These are phyloP conservation scores for Eilema depressum DNA, from an alignment of 2,888 invertebrate species.

Conservation along the genomic window DNA sequence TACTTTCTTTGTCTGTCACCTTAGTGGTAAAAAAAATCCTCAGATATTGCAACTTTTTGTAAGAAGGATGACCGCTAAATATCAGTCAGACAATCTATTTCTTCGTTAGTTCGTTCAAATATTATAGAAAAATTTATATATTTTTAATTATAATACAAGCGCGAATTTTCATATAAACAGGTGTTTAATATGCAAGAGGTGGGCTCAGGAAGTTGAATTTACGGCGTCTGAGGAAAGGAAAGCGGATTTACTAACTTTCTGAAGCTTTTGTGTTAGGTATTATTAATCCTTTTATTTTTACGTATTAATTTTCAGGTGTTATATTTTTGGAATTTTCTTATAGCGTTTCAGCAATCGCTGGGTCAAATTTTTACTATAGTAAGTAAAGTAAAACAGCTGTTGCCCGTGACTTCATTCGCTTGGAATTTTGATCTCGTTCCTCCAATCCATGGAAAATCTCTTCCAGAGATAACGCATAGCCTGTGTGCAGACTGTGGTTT, in stretches of 20 bases:
- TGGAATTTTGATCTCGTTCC: neutral
- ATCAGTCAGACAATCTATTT: no score
- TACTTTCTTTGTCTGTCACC: no score
- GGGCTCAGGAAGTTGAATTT: slow-evolving; percentile 2
- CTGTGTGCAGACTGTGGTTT: neutral
- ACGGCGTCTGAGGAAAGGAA: neutral
- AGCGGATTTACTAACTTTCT: neutral
- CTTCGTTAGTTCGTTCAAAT: neutral
- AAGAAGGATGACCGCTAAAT: no score
- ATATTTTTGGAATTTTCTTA: neutral
- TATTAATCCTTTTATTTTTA: neutral
- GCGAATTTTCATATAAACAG: neutral
- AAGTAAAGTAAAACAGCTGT: no score
- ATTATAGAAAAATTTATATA: neutral
- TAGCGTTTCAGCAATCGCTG: no score
- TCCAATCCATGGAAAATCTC: neutral
- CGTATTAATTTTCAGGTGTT: neutral
- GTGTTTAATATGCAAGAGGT: slow-evolving; percentile 7
- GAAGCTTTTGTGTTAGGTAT: neutral
- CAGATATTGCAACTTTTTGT: no score
- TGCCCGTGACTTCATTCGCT: no score
- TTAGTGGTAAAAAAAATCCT: no score
- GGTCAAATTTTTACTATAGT: no score
- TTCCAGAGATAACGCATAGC: neutral
- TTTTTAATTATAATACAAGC: neutral